phyloP scores from a whole-genome alignment of 23 tunicate genomes.

The Halocynthia aurantium region DNA sequence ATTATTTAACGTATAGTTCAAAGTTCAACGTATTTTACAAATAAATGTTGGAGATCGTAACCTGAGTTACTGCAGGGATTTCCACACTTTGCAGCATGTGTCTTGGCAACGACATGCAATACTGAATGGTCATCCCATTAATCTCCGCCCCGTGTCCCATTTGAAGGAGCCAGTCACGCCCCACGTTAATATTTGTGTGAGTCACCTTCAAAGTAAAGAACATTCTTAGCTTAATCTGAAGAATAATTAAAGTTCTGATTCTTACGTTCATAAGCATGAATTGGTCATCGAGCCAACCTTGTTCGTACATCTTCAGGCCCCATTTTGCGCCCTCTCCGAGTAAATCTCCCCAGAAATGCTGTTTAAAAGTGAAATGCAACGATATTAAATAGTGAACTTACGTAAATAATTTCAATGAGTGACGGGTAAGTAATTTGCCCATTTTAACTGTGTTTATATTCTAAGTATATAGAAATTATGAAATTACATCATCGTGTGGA shows the following conservation, averaged over 20 bases:
- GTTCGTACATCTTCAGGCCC: slow-evolving; percentile 90
- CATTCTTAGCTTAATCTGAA: too few species aligned
- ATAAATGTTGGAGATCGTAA: not conserved
- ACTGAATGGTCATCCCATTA: slow-evolving; percentile 63
- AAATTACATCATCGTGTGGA: slow-evolving; percentile 52
- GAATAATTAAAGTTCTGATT: too few species aligned
- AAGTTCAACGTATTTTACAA: not conserved
- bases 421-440: not conserved
- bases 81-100: slow-evolving; percentile 94
- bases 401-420: not conserved
- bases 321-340: slow-evolving; percentile 53
- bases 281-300: slow-evolving; percentile 84
- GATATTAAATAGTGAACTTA: not conserved
- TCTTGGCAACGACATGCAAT: slow-evolving; percentile 77
- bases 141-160: slow-evolving; percentile 77
- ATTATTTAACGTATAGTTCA: not conserved
- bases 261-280: slow-evolving; percentile 41
- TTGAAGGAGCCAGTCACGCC: slow-evolving; percentile 64
- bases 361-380: not conserved
- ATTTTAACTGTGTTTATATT: not conserved
- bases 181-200: slow-evolving; percentile 44
- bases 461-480: not conserved
- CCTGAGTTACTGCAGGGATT: slow-evolving; percentile 79
- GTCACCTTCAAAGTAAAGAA: slow-evolving; percentile 19
- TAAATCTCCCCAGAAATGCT: slow-evolving; percentile 76